These are phyloP conservation scores for Chauna torquata DNA, from an alignment of 2,113 vertebrate species.

Conservation along the genomic window DNA sequence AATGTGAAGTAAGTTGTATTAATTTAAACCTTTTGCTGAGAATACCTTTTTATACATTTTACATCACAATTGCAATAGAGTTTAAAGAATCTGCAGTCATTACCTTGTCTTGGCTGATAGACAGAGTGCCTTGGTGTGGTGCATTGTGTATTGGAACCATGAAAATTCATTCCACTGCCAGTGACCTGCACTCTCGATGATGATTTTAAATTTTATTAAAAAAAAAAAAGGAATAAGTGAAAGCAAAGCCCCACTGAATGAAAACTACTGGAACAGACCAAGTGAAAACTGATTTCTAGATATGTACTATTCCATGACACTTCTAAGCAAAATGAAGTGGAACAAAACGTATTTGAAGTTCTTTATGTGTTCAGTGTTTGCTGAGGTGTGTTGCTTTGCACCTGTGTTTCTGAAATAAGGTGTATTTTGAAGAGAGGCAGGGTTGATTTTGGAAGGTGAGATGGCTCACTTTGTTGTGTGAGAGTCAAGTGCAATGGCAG, in stretches of 20 bases:
- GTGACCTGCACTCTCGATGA: neutral
- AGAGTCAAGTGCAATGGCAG: constrained; percentile 54
- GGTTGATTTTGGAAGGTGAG: constrained; percentile 57
- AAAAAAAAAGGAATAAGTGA: neutral
- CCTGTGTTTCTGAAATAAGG: constrained; percentile 18
- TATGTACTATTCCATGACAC: neutral
- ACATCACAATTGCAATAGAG: neutral
- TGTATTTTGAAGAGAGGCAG: neutral
- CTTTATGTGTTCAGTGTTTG: neutral
- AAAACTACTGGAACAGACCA: neutral
- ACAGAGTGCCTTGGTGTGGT: neutral
- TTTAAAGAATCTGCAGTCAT: neutral
- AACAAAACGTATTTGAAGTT: constrained; percentile 38
- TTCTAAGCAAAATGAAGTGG: neutral
- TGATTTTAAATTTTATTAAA: neutral
- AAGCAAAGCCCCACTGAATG: neutral
- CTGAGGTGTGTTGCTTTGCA: constrained; percentile 34
- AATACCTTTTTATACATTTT: neutral
- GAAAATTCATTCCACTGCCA: neutral
- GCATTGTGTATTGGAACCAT: neutral
- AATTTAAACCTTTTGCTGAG: neutral
- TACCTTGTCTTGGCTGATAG: neutral
- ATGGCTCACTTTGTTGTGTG: constrained; percentile 37
- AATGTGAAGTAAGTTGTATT: neutral
- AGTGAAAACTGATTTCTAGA: neutral